phyloP scores from a whole-genome alignment of 2,888 invertebrate genomes.

The Diadegma fenestrale region DNA sequence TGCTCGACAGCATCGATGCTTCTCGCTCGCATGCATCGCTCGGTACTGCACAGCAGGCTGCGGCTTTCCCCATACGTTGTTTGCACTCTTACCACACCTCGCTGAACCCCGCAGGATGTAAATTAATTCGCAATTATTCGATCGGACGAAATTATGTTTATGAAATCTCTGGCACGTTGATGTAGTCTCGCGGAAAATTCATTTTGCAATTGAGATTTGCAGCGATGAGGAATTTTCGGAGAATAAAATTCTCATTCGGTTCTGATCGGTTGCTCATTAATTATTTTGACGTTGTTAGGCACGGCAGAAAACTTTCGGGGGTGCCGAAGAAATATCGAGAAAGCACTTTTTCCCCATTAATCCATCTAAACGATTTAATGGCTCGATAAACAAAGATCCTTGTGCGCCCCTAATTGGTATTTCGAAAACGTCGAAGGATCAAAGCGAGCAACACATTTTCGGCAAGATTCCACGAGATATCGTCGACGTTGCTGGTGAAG shows the following conservation, averaged over 20 bases:
- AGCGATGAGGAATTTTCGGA: no score
- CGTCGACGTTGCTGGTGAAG: slow-evolving; percentile 16
- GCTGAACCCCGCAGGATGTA: not conserved
- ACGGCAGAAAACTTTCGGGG: not conserved
- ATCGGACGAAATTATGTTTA: not conserved
- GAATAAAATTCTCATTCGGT: not conserved
- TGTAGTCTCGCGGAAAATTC: not conserved
- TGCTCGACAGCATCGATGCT: not conserved
- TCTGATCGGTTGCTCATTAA: no score
- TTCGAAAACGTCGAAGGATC: slow-evolving; percentile 12
- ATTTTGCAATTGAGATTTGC: not conserved
- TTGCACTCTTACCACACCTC: slow-evolving; percentile 5
- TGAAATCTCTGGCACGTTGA: not conserved
- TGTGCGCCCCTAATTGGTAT: slow-evolving; percentile 35
- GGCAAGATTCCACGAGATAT: slow-evolving; percentile 63
- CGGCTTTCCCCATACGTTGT: not conserved
- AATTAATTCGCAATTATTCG: not conserved
- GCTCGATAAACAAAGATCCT: not conserved
- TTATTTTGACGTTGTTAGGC: no score
- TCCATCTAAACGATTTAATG: slow-evolving; percentile 7
- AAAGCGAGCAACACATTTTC: slow-evolving; percentile 49
- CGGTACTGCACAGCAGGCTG: not conserved
- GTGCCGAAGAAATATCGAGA: not conserved
- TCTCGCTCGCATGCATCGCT: not conserved
- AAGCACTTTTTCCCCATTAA: not conserved